Conservation (phyloP, 2,888 invertebrate genomes). For the Drepanosiphum platanoidis region DNA sequence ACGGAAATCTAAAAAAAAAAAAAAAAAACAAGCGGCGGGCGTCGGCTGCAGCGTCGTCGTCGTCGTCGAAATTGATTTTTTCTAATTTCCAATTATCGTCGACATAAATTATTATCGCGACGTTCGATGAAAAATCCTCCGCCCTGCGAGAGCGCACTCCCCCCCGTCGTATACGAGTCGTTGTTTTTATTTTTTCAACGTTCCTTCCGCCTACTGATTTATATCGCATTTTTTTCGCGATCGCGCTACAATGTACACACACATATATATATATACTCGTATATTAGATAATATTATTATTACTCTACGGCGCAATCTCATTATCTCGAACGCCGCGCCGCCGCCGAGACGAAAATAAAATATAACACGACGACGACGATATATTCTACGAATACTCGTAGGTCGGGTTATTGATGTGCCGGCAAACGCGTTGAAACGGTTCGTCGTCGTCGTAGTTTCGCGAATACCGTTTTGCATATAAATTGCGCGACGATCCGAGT, state of each 20-base stretch:
- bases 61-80: conserved; percentile 33
- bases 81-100: conserved; percentile 9
- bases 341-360: conserved; percentile 12
- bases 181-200: conserved; percentile 22
- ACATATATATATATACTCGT: too few species aligned
- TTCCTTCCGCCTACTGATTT: background rate
- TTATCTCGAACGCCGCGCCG: conserved; percentile 12
- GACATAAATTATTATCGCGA: conserved; percentile 17
- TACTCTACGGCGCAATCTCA: background rate
- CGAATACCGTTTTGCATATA: conserved; percentile 40
- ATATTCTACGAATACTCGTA: background rate
- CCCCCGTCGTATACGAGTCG: too few species aligned
- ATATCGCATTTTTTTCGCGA: background rate
- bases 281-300: too few species aligned
- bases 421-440: conserved; percentile 26
- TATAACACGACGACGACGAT: background rate
- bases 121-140: background rate
- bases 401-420: conserved; percentile 39
- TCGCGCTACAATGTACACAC: too few species aligned
- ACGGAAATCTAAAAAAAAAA: too few species aligned
- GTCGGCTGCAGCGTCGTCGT: too few species aligned
- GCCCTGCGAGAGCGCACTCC: too few species aligned
- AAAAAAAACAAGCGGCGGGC: too few species aligned
- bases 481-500: background rate
- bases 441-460: conserved; percentile 23